phyloP scores from a whole-genome alignment of 2,797 vertebrate species.

The Lepus townsendii region DNA sequence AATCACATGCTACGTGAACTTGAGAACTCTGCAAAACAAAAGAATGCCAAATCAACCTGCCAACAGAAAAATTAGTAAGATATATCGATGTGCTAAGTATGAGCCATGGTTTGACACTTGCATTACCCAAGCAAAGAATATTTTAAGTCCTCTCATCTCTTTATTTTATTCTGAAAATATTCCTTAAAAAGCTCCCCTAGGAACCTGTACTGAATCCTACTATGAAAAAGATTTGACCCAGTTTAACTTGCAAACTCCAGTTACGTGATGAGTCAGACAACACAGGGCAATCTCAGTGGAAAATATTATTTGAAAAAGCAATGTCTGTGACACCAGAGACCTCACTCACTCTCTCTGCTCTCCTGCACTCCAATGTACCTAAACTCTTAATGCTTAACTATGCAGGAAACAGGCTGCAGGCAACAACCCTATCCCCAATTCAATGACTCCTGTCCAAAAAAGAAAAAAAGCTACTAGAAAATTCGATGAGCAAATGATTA shows the following conservation, averaged over 20 bases:
- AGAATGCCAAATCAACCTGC: background rate
- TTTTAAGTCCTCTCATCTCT: background rate
- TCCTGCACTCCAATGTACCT: background rate
- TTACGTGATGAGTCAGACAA: background rate
- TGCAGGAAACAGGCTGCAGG: too few relatives aligned
- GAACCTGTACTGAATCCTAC: background rate
- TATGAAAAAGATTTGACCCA: slow-evolving; percentile 10
- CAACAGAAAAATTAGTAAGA: background rate
- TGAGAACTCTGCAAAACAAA: background rate
- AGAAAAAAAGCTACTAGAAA: slow-evolving; percentile 39
- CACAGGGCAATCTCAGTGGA: background rate
- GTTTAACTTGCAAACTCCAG: background rate
- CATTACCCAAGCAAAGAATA: background rate
- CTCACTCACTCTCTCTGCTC: background rate
- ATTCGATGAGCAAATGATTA: background rate
- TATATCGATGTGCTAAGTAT: background rate
- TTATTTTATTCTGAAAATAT: slow-evolving; percentile 42
- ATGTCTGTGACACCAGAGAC: background rate
- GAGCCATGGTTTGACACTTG: background rate
- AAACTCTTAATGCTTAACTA: background rate
- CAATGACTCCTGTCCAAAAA: background rate
- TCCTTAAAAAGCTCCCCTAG: slow-evolving; percentile 19
- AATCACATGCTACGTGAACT: background rate
- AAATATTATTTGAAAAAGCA: background rate
- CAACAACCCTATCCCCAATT: background rate